phyloP scores from a whole-genome alignment of 1,140 invertebrate species.

The Drosophila mayri region DNA sequence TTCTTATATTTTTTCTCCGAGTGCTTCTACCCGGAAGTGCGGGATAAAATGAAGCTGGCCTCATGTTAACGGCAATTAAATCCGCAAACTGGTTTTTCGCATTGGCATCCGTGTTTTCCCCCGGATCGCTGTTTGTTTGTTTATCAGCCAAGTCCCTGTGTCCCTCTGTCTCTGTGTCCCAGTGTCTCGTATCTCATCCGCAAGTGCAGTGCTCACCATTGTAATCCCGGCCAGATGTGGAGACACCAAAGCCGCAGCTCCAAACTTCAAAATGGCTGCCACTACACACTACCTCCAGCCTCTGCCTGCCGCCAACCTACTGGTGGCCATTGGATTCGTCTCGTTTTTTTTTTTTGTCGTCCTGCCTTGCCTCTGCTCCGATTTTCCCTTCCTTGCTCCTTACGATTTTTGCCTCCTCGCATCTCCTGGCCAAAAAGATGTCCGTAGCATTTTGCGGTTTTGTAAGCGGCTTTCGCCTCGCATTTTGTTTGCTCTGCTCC shows the following conservation, averaged over 20 bases:
- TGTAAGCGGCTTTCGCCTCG: slow-evolving; percentile 78
- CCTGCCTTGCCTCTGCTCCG: background rate
- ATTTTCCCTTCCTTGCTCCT: background rate
- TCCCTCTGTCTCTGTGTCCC: slow-evolving; percentile 3
- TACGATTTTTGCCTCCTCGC: background rate
- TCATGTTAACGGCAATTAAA: slow-evolving; percentile 83
- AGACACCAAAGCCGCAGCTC: slow-evolving; percentile 63
- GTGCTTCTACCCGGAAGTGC: background rate
- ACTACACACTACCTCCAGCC: background rate
- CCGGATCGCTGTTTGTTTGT: slow-evolving; percentile 42
- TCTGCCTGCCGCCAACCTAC: no score
- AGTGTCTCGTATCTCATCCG: slow-evolving; percentile 48
- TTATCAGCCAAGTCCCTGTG: slow-evolving; percentile 2
- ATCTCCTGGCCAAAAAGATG: slow-evolving; percentile 61
- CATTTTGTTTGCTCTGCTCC: slow-evolving; percentile 68
- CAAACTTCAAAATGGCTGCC: slow-evolving; percentile 80
- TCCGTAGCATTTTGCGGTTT: slow-evolving; percentile 81
- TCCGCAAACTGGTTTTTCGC: slow-evolving; percentile 77
- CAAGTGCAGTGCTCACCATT: slow-evolving; percentile 47
- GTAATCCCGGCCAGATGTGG: slow-evolving; percentile 57
- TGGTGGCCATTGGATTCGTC: slow-evolving; percentile 39
- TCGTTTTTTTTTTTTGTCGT: background rate
- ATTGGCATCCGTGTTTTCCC: slow-evolving; percentile 51
- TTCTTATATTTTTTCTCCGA: background rate
- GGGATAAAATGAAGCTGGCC: slow-evolving; percentile 52